Evolutionary conservation across 2,113 vertebrate species (phyloP).

Genomic region (Girardinichthys multiradiatus): DNA sequence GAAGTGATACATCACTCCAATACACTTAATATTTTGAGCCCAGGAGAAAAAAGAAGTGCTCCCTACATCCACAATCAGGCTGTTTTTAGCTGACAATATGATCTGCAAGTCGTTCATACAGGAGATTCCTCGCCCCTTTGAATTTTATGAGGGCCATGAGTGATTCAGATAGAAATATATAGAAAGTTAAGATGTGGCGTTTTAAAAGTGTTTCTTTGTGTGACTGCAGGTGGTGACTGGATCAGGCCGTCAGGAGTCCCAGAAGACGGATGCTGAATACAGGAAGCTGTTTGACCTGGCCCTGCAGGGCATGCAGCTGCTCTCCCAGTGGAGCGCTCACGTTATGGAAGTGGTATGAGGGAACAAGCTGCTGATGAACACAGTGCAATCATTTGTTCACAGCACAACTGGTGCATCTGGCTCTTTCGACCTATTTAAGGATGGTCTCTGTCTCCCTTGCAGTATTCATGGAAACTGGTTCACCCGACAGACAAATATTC

Average conservation of each 20-base stretch:
- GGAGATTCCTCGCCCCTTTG: conserved; percentile 26
- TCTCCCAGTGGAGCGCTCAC: conserved; percentile 98
- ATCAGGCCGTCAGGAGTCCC: conserved; percentile 94
- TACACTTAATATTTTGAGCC: too few species aligned
- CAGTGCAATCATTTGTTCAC: background rate
- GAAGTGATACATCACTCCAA: too few species aligned
- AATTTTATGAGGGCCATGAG: conserved; percentile 21
- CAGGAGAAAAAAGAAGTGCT: too few species aligned
- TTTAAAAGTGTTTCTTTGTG: conserved; percentile 1
- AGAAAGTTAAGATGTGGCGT: background rate
- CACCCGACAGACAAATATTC: conserved; percentile 99
- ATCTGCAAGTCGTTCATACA: conserved; percentile 4
- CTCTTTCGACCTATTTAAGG: too few species aligned
- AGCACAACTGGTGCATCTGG: background rate
- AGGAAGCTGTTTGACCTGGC: conserved; percentile 95
- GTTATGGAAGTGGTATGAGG: conserved; percentile 98
- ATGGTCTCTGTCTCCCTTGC: background rate
- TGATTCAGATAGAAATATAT: conserved; percentile 13
- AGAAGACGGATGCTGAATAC: conserved; percentile 94
- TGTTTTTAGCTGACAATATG: background rate
- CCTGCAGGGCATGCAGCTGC: conserved; percentile 94
- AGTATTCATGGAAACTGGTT: conserved; percentile 99
- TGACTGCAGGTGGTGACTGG: conserved; percentile 91
- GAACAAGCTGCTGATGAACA: background rate
- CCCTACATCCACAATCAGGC: too few species aligned